Conservation (phyloP, 2,888 invertebrate genomes). For the Plagiodera versicolora region DNA sequence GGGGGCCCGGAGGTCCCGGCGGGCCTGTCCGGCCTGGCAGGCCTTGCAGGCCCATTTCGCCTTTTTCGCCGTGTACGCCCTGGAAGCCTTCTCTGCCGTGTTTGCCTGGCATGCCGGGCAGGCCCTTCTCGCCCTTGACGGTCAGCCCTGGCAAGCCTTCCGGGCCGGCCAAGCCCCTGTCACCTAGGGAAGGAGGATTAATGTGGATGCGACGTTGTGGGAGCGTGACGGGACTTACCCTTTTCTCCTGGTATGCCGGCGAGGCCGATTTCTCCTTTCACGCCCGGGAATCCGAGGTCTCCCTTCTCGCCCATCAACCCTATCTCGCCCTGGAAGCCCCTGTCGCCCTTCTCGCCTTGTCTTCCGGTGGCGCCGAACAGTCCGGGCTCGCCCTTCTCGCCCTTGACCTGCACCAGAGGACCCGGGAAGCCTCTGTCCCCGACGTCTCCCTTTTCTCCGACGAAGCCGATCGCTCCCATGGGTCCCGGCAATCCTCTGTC, state of each 20-base stretch:
- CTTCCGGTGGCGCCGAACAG: slow-evolving; percentile 65
- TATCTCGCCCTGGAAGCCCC: slow-evolving; percentile 56
- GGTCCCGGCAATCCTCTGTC: slow-evolving; percentile 60
- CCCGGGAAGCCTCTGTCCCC: slow-evolving; percentile 76
- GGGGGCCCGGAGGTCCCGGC: slow-evolving; percentile 66
- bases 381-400: slow-evolving; percentile 65
- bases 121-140: slow-evolving; percentile 79
- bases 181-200: slow-evolving; percentile 59
- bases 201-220: not conserved
- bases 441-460: slow-evolving; percentile 60
- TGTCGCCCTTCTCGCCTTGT: slow-evolving; percentile 55
- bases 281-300: slow-evolving; percentile 70
- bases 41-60: slow-evolving; percentile 69
- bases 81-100: slow-evolving; percentile 70
- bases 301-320: slow-evolving; percentile 72
- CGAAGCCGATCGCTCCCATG: slow-evolving; percentile 62
- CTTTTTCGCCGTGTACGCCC: slow-evolving; percentile 73
- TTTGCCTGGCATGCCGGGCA: slow-evolving; percentile 74
- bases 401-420: slow-evolving; percentile 65
- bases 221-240: slow-evolving; percentile 52
- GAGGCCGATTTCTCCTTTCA: slow-evolving; percentile 64
- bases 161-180: slow-evolving; percentile 67
- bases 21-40: slow-evolving; percentile 69
- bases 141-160: slow-evolving; percentile 67
- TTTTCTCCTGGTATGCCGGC: slow-evolving; percentile 61